phyloP scores from a whole-genome alignment of 2,113 vertebrate species.

The Barbus barbus region DNA sequence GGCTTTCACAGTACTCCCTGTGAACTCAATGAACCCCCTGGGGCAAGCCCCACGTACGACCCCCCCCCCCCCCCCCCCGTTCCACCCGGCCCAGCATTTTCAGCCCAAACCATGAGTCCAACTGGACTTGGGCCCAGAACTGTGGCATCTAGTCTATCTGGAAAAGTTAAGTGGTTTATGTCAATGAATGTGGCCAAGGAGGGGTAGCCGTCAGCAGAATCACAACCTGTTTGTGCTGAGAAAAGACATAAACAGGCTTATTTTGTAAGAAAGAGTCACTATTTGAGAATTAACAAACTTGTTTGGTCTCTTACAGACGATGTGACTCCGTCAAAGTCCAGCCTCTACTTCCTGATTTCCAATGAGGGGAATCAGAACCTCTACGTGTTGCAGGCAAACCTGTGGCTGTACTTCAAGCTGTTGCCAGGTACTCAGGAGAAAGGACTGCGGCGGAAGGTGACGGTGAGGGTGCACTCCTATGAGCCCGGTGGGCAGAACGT shows the following conservation, averaged over 20 bases:
- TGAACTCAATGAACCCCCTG: constrained; percentile 76
- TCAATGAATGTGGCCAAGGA: constrained; percentile 39
- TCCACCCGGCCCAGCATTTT: constrained; percentile 44
- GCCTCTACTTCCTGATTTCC: constrained; percentile 92
- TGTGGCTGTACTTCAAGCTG: constrained; percentile 96
- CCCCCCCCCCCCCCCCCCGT: constrained; percentile 33
- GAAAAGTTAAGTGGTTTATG: constrained; percentile 23
- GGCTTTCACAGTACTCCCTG: constrained; percentile 58
- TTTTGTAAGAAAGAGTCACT: not conserved
- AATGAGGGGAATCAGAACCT: constrained; percentile 98
- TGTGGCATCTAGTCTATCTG: constrained; percentile 64
- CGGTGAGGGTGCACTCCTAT: constrained; percentile 90
- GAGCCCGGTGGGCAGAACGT: constrained; percentile 73
- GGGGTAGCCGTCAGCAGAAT: not conserved
- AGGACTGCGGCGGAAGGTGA: constrained; percentile 88
- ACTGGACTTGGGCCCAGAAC: constrained; percentile 70
- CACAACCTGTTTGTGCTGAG: not conserved
- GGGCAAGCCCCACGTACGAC: constrained; percentile 59
- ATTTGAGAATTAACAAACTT: constrained; percentile 1
- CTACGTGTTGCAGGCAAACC: constrained; percentile 91
- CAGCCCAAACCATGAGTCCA: constrained; percentile 65
- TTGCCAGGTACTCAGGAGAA: constrained; percentile 88
- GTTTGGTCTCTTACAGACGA: constrained; percentile 80
- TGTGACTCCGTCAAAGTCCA: constrained; percentile 80
- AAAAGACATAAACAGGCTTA: constrained; percentile 24